Base-by-base conservation (phyloP, 2,113 vertebrate genomes). In the Microtus oregoni region DNA sequence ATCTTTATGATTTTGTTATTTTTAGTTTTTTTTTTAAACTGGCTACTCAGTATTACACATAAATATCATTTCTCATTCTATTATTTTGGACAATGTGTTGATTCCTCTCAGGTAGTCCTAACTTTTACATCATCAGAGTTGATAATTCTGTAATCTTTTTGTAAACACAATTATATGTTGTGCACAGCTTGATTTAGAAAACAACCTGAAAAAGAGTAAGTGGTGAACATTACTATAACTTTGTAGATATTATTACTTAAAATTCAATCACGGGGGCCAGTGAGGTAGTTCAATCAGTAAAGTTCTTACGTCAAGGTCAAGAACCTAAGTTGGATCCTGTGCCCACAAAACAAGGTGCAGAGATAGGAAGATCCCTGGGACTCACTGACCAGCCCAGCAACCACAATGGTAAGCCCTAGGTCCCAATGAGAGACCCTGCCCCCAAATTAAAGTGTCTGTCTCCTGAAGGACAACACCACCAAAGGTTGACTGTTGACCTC, bases 31-130 rank as follows among this genome's bases (percentile, higher is more conserved):
- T 50, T 89, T 92, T 91, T n/a, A n/a, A 52, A 15, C 70, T 82
- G 73, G 13, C 63, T 93, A 72, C 28, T 76, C 32, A 24, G 30
- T 73, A 50, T 89, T 70, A 82, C n/a, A 32, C 63, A 20, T 50
- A 93, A 72, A 63, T 92, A 63, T 86, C 73, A 76, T 70, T 86
- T 96, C 52, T 92, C 55, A 12, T 61, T 77, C 67, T 95, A 28
- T 41, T 89, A 35, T 89, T 96, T 86, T 90, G 93, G 73, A 70
- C n/a, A 90, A 38, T 28, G 15, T 28, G 30, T 73, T 28, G 30
- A 41, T 77, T 96, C 91, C 61, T 93, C 47, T 90, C 47, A 30
- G 30, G 24, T 68, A 13, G 35, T 63, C 15, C 58, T 76, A 65
- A 38, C 47, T 68, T 92, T 89, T 85, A 41, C 12, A 8, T 15